Conservation (phyloP, 1,140 invertebrate species). For the Papilio polyxenes region DNA sequence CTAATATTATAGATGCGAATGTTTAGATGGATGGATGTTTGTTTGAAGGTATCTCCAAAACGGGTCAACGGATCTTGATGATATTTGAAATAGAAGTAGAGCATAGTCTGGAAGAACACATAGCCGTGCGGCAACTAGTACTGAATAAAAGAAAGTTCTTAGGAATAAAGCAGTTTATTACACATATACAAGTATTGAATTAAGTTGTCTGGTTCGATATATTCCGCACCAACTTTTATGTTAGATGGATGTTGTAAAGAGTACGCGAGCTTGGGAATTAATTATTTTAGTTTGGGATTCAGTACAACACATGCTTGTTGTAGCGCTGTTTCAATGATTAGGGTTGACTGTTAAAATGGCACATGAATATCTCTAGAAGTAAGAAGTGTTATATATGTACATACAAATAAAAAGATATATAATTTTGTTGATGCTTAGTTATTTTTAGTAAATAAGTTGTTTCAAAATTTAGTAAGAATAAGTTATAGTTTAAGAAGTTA, state of each 20-base stretch:
- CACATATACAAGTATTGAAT: constrained; percentile 11
- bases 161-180: background rate
- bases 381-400: background rate
- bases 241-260: constrained; percentile 47
- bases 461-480: background rate
- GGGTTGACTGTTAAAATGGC: constrained; percentile 52
- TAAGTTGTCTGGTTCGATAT: background rate
- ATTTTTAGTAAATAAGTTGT: background rate
- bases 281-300: constrained; percentile 65
- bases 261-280: constrained; percentile 54
- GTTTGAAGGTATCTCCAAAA: no score
- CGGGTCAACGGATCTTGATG: no score
- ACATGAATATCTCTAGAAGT: background rate
- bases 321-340: constrained; percentile 51
- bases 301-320: constrained; percentile 57
- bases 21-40: no score
- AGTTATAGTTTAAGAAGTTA: background rate
- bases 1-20: no score
- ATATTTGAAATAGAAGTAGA: no score
- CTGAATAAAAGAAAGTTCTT: background rate
- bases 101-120: background rate
- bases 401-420: background rate
- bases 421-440: background rate
- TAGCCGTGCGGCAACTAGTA: background rate
- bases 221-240: constrained; percentile 44